phyloP scores from a whole-genome alignment of 2,113 vertebrate species.

The Bubo bubo region DNA sequence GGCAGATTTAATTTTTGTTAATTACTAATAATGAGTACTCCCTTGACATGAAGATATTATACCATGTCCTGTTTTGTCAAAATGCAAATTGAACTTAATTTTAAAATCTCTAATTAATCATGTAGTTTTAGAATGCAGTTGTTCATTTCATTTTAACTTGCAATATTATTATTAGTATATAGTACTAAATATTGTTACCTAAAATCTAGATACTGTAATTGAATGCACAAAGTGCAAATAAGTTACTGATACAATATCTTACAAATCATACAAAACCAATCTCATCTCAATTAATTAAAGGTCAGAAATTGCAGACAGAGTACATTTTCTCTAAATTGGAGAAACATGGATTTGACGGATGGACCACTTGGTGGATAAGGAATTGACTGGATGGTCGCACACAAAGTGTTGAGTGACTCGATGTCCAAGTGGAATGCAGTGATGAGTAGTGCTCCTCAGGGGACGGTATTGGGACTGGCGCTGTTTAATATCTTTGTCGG shows the following conservation, averaged over 20 bases:
- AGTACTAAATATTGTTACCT: background rate
- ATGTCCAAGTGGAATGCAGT: too few relatives aligned
- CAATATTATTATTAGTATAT: background rate
- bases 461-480: too few relatives aligned
- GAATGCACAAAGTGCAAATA: background rate
- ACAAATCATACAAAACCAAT: background rate
- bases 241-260: background rate
- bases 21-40: background rate
- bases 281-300: conserved; percentile 20
- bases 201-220: conserved; percentile 21
- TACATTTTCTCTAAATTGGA: too few relatives aligned
- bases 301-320: background rate
- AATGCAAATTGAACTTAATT: background rate
- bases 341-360: too few relatives aligned
- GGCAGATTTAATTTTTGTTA: background rate
- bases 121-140: background rate
- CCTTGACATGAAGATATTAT: background rate
- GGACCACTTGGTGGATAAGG: too few relatives aligned
- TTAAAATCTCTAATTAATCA: background rate
- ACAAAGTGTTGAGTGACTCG: too few relatives aligned
- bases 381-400: too few relatives aligned
- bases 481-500: too few relatives aligned
- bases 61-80: background rate
- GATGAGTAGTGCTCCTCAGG: too few relatives aligned
- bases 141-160: background rate